Base-by-base conservation (phyloP, 2,113 vertebrate genomes). In the Todiramphus saurophagus region DNA sequence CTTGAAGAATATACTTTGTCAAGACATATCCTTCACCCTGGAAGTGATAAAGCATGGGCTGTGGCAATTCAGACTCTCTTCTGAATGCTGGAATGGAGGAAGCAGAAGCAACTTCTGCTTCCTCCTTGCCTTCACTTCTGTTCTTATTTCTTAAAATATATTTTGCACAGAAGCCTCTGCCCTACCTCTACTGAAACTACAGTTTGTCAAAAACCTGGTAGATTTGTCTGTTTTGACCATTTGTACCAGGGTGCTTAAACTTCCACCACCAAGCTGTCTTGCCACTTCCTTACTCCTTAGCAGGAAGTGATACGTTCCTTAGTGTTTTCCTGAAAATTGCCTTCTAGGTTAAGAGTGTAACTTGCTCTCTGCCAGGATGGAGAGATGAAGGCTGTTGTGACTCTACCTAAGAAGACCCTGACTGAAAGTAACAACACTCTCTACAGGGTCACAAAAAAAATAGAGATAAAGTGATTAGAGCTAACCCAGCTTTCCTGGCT, bases 31-130 rank as follows among this genome's bases (percentile, higher is more conserved):
- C 46, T 83, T 87, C 70, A 20, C 50, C 33, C 46, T 86, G 73
- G 24, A 69, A 76, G 53, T 39, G 39, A 19, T 90, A 53, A 70
- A 21, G 53, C 28, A 10, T 7, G 35, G 73, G 5, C 35, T 83
- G 50, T 83, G 50, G n/a, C 87, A 58, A 7, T 83, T 81, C 23
- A 60, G 39, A 30, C 53, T 87, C 27, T 43, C 27, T 69, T 84
- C 58, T 95, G 74, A 63, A 18, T 6, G 1, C 58, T 23, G n/a
- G 50, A 73, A 35, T 53, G 63, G 85, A 80, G 68, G 58, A 96
- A 93, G 74, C 66, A 93, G 82, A 95, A 96, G 39, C 28, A 41
- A 8, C 39, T 82, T 93, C 46, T 91, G 19, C 82, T 95, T 96
- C 85, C 62, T 90, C 33, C 39, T 92, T 91, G 58, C 25, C 59